Base-by-base conservation (phyloP, 2,888 invertebrate species). In the Bombyx huttoni region DNA sequence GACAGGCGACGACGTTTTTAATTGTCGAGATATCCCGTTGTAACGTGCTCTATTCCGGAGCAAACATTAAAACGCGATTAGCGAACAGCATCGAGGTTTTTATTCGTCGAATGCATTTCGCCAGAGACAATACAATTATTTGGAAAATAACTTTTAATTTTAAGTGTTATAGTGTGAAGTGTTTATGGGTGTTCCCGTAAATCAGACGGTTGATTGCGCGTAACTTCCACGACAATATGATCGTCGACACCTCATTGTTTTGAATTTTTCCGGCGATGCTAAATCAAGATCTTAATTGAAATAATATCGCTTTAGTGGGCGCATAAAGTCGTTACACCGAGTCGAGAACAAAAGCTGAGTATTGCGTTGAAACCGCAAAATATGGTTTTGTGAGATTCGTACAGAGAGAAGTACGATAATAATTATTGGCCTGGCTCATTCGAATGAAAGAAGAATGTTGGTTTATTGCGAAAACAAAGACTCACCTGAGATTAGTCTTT, bases 1-100 rank as follows among this genome's bases (percentile, higher is more conserved):
- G 86, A 82, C 82, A 79, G 75, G 71, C 74, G 86, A 86, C 78
- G 86, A 86, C 81, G 72, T 78, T 75, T 81, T 75, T 82, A 84
- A 86, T 84, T 81, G 84, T 82, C 75, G 61, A 65, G 75, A 78
- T 74, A 73, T 75, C 75, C 61, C 68, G 70, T 72, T 40, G 75
- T 79, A 78, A 81, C 81, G 73, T 62, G 59, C 65, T 65, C 78
- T 82, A 81, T 81, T 81, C 73, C 78, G 72, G 77, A 80, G 73
- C 72, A 70, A 81, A 77, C 67, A 72, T 63, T 74, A 67, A 68
- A 68, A 60, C 58, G 64, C 68, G 64, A 65, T 70, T 70, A 73
- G 75, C 63, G 70, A 69, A 72, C 70, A 53, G 56, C 56, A 57
- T 61, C 54, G 58, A 56, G 58, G 64, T 65, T 60, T 59, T 65